Evolutionary conservation across 2,113 vertebrate genomes (phyloP).

Genomic region (Alosa alosa): DNA sequence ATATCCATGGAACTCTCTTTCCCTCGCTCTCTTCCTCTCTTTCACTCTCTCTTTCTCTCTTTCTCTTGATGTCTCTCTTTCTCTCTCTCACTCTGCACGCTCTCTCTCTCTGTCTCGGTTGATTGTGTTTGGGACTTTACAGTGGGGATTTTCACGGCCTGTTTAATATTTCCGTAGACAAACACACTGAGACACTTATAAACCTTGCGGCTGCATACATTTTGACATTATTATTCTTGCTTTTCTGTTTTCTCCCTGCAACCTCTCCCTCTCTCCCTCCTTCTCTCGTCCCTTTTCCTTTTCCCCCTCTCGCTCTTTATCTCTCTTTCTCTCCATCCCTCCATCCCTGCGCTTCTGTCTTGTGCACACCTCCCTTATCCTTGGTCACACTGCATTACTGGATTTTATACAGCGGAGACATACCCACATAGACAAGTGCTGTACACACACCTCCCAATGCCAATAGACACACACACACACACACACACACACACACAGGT

Average conservation of each 20-base stretch:
- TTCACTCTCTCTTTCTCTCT: not conserved
- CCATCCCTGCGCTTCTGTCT: not conserved
- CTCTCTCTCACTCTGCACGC: not conserved
- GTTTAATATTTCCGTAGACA: slow-evolving; percentile 3
- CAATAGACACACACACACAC: not conserved
- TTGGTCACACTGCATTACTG: slow-evolving; percentile 16
- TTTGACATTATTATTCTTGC: not conserved
- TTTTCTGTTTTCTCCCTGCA: not conserved
- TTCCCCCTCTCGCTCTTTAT: not conserved
- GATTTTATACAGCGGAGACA: not conserved
- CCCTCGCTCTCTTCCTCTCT: not conserved
- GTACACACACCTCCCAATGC: not conserved
- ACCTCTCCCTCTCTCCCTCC: not conserved
- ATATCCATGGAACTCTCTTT: not conserved
- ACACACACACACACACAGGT: not conserved
- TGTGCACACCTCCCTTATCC: slow-evolving; percentile 2
- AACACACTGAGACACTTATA: not conserved
- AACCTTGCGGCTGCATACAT: not conserved
- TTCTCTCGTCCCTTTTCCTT: not conserved
- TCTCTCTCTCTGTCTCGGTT: not conserved
- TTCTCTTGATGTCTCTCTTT: not conserved
- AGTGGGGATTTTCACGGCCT: not conserved
- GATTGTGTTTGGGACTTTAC: not conserved
- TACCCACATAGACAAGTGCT: not conserved
- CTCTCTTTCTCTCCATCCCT: not conserved